Base-by-base conservation (phyloP, 2,888 invertebrate species). In the Himalopsyche japonica region DNA sequence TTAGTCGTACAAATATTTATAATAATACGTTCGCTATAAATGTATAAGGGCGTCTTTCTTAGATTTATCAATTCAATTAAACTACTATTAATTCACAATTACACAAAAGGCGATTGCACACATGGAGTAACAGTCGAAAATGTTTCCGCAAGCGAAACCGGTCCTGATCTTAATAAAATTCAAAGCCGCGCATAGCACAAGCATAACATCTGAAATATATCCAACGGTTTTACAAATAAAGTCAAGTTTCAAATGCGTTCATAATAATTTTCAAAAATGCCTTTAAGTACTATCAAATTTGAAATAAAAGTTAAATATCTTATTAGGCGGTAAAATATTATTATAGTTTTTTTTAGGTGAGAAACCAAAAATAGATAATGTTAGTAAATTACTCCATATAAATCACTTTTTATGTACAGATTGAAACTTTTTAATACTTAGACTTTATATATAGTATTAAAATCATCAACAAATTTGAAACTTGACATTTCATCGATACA, bases 1-100 rank as follows among this genome's bases (percentile, higher is more conserved):
- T 86, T 86, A 86, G 84, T 83, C 79, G 79, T 86, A 86, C 80
- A 86, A 82, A 82, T 82, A 83, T 81, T 76, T 70, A 76, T 83
- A 80, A 49, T 84, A 84, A 82, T 76, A 82, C 80, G 80, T 80
- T 84, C 32, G 80, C 81, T 84, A 70, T 84, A 81, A 76, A 82
- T 48, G 80, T 64, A 81, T 79, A 84, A 78, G 80, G 79, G 79
- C 79, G 79, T 79, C 79, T 24, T 47, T 48, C 79, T 79, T 79
- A 70, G 30, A 70, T 70, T 70, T 24, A 57, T 70, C 12, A 70
- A 70, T 70, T 70, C 10, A 80, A 85, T 76, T 82, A 76, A 32
- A 77, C 80, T 82, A 77, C 79, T 70, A 81, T 70, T 70, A 70
- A 70, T 24, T 70, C 77, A 64, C 79, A 82, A 78, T 79, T 57